Conservation (phyloP, 2,113 vertebrate genomes). For the Triplophysa siluroides region DNA sequence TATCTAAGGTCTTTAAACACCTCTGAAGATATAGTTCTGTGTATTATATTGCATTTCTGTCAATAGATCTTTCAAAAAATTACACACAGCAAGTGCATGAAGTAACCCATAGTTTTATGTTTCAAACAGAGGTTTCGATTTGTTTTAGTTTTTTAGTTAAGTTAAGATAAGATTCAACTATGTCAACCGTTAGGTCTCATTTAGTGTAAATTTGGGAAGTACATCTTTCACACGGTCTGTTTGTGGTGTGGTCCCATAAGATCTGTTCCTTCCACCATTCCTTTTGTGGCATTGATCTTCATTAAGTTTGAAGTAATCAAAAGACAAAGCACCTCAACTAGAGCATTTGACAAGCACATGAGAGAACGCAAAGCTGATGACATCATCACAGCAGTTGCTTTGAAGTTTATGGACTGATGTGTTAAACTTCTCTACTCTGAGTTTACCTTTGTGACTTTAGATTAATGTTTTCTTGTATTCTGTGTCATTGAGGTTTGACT, state of each 20-base stretch:
- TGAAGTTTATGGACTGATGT: neutral
- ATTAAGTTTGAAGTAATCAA: neutral
- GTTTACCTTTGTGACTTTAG: neutral
- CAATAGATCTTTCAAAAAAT: too few species aligned
- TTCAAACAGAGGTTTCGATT: too few species aligned
- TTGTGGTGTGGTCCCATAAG: neutral
- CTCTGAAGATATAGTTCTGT: too few species aligned
- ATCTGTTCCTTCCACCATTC: neutral
- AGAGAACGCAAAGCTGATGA: neutral
- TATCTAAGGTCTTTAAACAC: too few species aligned
- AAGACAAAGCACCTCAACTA: neutral
- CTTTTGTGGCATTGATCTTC: neutral
- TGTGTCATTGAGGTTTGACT: neutral
- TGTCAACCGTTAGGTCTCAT: too few species aligned
- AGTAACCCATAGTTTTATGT: too few species aligned
- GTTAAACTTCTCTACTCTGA: too few species aligned
- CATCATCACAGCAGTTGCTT: neutral
- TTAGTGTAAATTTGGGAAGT: too few species aligned
- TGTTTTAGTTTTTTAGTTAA: too few species aligned
- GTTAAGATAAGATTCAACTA: too few species aligned
- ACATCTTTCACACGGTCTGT: neutral
- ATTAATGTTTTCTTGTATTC: neutral
- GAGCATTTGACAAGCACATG: neutral
- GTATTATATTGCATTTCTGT: too few species aligned
- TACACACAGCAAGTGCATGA: too few species aligned